A percentile compares a stretch with the other conserved stretches of the same genome.
phyloP scores from a whole-genome alignment of 2,888 invertebrate species.

The Orchestes rusci region DNA sequence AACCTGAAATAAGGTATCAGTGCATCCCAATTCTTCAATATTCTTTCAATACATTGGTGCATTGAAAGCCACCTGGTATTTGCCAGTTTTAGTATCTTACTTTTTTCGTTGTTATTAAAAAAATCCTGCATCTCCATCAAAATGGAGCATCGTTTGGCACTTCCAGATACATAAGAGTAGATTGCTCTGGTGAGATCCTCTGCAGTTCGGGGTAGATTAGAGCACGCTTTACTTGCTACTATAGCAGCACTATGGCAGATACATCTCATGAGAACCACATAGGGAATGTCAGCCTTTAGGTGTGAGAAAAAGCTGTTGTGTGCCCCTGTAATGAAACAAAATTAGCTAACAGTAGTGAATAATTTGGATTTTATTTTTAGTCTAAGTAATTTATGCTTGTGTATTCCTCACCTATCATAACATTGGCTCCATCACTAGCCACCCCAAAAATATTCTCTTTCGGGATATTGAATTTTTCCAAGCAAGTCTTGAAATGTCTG shows the following conservation, averaged over 20 bases:
- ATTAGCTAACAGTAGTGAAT: too few species aligned
- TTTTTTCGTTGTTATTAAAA: too few species aligned
- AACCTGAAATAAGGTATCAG: too few species aligned
- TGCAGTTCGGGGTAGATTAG: conserved; percentile 15
- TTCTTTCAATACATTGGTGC: too few species aligned
- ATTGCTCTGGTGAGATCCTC: conserved; percentile 20
- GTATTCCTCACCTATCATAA: conserved; percentile 25
- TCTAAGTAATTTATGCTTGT: too few species aligned
- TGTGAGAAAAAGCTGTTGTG: conserved; percentile 24
- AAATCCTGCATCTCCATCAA: conserved; percentile 22
- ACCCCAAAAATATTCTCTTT: conserved; percentile 14
- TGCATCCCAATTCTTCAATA: too few species aligned
- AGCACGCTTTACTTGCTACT: conserved; percentile 24
- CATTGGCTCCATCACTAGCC: conserved; percentile 24
- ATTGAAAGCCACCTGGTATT: too few species aligned
- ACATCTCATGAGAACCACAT: conserved; percentile 20
- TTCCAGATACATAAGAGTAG: conserved; percentile 20
- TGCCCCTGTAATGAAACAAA: too few species aligned
- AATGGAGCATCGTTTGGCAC: conserved; percentile 21
- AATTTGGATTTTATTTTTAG: too few species aligned
- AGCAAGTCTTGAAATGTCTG: not conserved
- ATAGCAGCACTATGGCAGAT: conserved; percentile 26
- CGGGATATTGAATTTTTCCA: conserved; percentile 2
- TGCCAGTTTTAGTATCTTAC: too few species aligned
- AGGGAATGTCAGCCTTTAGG: conserved; percentile 15